Conservation (phyloP, 2,888 invertebrate genomes). For the Cerastis rubricosa region DNA sequence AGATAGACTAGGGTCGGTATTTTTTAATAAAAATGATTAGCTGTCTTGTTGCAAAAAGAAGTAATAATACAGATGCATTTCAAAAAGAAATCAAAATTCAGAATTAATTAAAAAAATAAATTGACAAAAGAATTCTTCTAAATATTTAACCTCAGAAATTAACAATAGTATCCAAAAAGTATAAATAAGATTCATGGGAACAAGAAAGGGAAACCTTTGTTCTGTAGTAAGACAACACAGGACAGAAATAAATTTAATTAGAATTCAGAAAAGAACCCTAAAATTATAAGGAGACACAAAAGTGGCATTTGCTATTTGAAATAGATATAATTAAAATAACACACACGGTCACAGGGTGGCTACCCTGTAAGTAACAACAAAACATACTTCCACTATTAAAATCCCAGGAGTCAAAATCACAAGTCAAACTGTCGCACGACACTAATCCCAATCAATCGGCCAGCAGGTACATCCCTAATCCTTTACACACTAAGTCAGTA, state of each 20-base stretch:
- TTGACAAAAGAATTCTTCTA: background rate
- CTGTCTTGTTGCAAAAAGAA: background rate
- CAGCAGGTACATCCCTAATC: slow-evolving; percentile 60
- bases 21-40: background rate
- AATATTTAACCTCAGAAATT: background rate
- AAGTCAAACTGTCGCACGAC: slow-evolving; percentile 18
- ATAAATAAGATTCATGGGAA: background rate
- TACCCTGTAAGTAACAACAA: background rate
- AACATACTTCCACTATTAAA: background rate
- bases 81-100: background rate
- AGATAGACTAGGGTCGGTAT: background rate
- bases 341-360: too few relatives aligned
- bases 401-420: slow-evolving; percentile 13
- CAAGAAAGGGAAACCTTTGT: background rate
- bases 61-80: background rate
- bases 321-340: background rate
- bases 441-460: slow-evolving; percentile 56
- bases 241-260: background rate
- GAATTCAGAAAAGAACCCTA: background rate
- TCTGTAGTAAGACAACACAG: background rate
- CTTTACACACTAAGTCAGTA: slow-evolving; percentile 65
- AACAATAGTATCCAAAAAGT: background rate
- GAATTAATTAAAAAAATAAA: background rate
- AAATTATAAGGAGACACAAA: background rate
- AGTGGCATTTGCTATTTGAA: background rate